Percentiles rank a stretch among this genome's conserved stretches.
Conservation (phyloP, 1,140 invertebrate genomes). For the Aphelenchoides besseyi region DNA sequence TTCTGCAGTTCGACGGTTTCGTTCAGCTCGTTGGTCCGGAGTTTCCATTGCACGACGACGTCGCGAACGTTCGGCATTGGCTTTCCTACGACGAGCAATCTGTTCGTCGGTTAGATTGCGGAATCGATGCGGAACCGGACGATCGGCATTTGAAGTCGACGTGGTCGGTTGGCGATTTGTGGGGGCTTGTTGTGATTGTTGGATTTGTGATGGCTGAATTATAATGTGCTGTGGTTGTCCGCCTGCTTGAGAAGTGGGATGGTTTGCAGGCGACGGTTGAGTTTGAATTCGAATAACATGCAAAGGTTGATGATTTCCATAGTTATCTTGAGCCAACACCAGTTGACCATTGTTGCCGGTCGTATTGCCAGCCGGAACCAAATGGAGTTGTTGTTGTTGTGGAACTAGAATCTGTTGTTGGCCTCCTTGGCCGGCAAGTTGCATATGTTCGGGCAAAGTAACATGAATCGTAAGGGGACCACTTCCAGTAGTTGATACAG, state of each 20-base stretch:
- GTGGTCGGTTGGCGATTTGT: background rate
- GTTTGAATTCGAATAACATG: conserved; percentile 20
- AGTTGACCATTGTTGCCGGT: background rate
- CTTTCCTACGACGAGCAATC: conserved; percentile 23
- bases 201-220: background rate
- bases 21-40: conserved; percentile 27
- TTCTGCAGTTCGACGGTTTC: conserved; percentile 30
- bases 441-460: conserved; percentile 16
- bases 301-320: conserved; percentile 15
- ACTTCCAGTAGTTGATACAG: background rate
- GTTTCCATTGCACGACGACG: conserved; percentile 29
- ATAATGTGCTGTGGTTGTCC: background rate
- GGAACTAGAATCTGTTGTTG: background rate
- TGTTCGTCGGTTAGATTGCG: conserved; percentile 18
- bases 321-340: conserved; percentile 1
- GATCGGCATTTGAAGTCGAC: background rate
- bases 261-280: background rate
- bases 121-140: conserved; percentile 4
- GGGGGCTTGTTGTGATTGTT: background rate
- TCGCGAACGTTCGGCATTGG: conserved; percentile 25
- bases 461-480: conserved; percentile 19
- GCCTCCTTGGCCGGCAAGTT: conserved; percentile 4
- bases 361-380: background rate
- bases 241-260: background rate
- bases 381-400: conserved; percentile 7